A percentile compares a stretch with the other conserved stretches of the same genome.
These are phyloP conservation scores for Anarsia innoxiella DNA, from an alignment of 2,888 invertebrate genomes.

Conservation along the genomic window DNA sequence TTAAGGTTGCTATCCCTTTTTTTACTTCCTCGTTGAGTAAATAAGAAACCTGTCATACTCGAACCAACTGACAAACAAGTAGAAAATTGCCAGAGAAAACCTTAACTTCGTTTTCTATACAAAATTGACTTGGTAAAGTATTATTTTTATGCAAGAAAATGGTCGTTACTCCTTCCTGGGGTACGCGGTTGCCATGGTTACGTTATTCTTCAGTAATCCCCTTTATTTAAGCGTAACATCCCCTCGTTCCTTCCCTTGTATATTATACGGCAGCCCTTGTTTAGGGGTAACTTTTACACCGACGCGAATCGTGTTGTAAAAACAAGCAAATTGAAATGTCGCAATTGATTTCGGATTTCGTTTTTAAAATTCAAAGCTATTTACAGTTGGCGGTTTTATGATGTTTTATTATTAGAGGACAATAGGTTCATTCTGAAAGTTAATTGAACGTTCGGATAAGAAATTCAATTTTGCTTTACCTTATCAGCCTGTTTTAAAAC, in stretches of 20 bases:
- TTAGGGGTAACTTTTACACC: conserved; percentile 40
- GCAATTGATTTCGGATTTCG: not conserved
- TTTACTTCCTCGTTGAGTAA: no score
- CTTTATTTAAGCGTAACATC: conserved; percentile 57
- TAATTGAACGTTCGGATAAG: no score
- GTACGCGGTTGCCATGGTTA: conserved; percentile 46
- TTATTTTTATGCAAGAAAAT: conserved; percentile 47
- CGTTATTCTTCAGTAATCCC: conserved; percentile 62
- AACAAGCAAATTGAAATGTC: not conserved
- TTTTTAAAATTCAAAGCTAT: no score
- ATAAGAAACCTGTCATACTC: no score
- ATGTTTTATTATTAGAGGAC: no score
- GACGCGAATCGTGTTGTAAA: conserved; percentile 22
- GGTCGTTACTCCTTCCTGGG: conserved; percentile 30
- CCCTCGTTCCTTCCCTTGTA: conserved; percentile 37
- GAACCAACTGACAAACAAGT: no score
- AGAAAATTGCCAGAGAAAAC: not conserved
- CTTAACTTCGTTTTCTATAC: conserved; percentile 1
- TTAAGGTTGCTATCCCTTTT: no score
- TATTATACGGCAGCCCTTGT: conserved; percentile 36
- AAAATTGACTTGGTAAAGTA: conserved; percentile 28
- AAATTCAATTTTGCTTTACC: no score
- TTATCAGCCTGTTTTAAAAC: no score
- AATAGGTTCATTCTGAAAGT: no score
- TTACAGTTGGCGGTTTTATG: no score